These are phyloP conservation scores for Chaetophractus vellerosus DNA, from an alignment of 2,797 vertebrate genomes.

Conservation along the genomic window DNA sequence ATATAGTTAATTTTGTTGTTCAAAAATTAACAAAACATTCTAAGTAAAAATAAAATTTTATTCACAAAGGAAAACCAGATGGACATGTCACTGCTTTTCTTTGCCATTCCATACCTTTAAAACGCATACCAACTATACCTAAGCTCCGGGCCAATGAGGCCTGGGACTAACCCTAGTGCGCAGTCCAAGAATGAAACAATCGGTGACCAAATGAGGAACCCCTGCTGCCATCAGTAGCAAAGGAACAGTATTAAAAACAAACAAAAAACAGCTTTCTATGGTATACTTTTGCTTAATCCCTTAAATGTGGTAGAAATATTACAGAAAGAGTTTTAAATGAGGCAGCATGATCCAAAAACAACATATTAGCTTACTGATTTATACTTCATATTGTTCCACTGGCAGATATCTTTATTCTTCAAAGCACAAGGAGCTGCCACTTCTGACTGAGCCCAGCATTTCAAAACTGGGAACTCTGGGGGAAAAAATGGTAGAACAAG, in stretches of 20 bases:
- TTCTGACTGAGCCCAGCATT: conserved; percentile 87
- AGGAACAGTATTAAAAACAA: conserved; percentile 53
- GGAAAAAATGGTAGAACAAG: not conserved
- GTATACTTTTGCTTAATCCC: not conserved
- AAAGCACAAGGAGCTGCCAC: conserved; percentile 87
- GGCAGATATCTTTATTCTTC: conserved; percentile 73
- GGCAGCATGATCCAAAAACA: not conserved
- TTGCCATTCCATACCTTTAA: conserved; percentile 33
- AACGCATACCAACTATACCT: not conserved
- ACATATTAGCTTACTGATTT: conserved; percentile 85
- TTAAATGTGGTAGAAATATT: conserved; percentile 55
- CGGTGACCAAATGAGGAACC: conserved; percentile 32
- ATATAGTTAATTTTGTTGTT: conserved; percentile 55
- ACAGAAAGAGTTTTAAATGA: conserved; percentile 25
- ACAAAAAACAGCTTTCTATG: not conserved
- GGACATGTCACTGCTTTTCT: not conserved
- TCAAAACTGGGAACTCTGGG: conserved; percentile 78
- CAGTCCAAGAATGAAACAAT: not conserved
- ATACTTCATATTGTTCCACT: conserved; percentile 87
- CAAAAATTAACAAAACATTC: conserved; percentile 43
- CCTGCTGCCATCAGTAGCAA: not conserved
- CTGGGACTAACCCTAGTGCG: not conserved
- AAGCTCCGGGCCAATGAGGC: not conserved
- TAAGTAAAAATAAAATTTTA: conserved; percentile 52
- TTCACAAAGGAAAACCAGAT: conserved; percentile 25